A percentile compares a stretch with the other conserved stretches of the same genome.
These are phyloP conservation scores for Poeciliopsis retropinna DNA, from an alignment of 2,113 vertebrate genomes.

Conservation along the genomic window DNA sequence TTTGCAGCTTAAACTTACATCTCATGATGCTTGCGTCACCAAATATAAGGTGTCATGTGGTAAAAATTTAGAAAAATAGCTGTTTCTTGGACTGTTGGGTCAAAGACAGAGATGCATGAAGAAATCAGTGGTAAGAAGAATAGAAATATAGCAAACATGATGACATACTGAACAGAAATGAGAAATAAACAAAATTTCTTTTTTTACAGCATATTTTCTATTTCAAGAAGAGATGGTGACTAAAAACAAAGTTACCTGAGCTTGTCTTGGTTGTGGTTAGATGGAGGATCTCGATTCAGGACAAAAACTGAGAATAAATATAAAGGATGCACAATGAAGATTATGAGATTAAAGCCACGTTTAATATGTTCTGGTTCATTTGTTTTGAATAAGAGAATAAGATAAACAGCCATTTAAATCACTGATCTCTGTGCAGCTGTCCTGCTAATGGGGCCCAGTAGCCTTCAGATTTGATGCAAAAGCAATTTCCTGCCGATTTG, in stretches of 20 bases:
- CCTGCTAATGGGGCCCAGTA: too few relatives aligned
- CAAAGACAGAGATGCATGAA: too few relatives aligned
- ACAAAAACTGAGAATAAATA: neutral
- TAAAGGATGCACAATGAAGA: neutral
- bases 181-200: neutral
- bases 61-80: neutral
- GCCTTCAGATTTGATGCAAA: neutral
- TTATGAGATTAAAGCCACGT: neutral
- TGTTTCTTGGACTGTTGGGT: too few relatives aligned
- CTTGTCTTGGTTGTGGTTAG: neutral
- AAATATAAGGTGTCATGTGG: neutral
- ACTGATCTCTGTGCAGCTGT: too few relatives aligned
- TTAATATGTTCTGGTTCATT: neutral
- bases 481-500: neutral
- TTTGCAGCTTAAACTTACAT: slow-evolving; percentile 10
- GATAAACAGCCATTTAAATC: neutral
- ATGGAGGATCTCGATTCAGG: neutral
- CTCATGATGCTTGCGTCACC: neutral
- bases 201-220: neutral
- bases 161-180: neutral
- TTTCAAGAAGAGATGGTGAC: neutral
- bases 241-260: neutral
- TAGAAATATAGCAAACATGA: neutral
- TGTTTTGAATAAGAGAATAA: neutral
- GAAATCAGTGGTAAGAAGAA: neutral